These are phyloP conservation scores for Euglossa dilemma DNA, from an alignment of 1,140 invertebrate genomes.

Conservation along the genomic window DNA sequence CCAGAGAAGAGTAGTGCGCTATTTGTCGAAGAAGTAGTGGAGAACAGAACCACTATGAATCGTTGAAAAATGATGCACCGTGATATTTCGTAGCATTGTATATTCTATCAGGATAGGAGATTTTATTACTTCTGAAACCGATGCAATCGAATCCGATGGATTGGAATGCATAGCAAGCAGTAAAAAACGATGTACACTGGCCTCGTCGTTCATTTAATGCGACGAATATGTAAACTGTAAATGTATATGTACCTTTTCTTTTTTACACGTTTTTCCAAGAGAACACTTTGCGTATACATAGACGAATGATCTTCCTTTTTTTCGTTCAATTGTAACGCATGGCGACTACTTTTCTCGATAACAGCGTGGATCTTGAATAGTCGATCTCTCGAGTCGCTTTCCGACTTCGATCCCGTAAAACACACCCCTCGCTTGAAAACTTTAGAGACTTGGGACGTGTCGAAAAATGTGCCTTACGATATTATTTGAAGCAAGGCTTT, in stretches of 20 bases:
- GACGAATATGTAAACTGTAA: constrained; percentile 12
- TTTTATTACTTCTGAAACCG: not conserved
- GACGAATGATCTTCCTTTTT: not conserved
- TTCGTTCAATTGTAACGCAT: not conserved
- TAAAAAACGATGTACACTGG: not conserved
- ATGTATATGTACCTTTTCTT: constrained; percentile 22
- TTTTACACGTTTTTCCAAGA: constrained; percentile 28
- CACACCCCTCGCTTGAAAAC: constrained; percentile 24
- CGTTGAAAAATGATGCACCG: constrained; percentile 7
- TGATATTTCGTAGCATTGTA: constrained; percentile 8
- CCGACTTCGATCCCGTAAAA: constrained; percentile 55
- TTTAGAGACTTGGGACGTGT: constrained; percentile 63
- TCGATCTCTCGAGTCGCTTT: constrained; percentile 52
- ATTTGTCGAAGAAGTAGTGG: constrained; percentile 25
- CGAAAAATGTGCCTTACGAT: constrained; percentile 75
- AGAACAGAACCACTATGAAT: not conserved
- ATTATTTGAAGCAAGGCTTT: constrained; percentile 58
- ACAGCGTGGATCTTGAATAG: constrained; percentile 30
- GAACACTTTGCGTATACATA: not conserved
- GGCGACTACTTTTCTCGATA: constrained; percentile 51
- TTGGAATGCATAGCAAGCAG: not conserved
- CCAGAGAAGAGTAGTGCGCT: constrained; percentile 50
- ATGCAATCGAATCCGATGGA: not conserved
- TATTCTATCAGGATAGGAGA: not conserved
- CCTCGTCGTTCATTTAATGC: not conserved